phyloP scores from a whole-genome alignment of 1,140 invertebrate genomes.

The Heliconius melpomene region DNA sequence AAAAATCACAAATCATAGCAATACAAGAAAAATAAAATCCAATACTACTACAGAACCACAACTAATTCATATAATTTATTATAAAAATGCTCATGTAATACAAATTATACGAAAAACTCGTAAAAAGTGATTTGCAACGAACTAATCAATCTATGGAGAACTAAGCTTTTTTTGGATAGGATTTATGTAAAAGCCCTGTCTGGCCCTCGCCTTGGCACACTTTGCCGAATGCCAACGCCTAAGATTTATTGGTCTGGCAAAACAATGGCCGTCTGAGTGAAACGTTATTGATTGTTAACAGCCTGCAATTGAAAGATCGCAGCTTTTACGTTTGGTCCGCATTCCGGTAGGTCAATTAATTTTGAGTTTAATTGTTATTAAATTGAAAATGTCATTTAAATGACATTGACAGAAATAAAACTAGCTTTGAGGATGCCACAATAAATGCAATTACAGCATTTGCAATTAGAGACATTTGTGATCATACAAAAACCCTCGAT shows the following conservation, averaged over 20 bases:
- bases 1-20: too few species aligned
- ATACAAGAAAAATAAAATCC: too few species aligned
- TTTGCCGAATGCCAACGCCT: conserved; percentile 29
- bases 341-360: not conserved
- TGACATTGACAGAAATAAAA: too few species aligned
- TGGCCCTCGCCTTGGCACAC: conserved; percentile 33
- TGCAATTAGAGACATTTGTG: too few species aligned
- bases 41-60: too few species aligned
- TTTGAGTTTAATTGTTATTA: not conserved
- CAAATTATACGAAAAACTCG: not conserved
- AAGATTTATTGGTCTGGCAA: conserved; percentile 42
- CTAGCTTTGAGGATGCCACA: too few species aligned
- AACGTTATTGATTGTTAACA: conserved; percentile 40
- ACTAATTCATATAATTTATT: too few species aligned
- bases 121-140: not conserved
- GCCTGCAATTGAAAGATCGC: conserved; percentile 31
- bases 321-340: not conserved
- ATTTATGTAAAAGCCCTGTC: conserved; percentile 33
- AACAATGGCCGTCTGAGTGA: conserved; percentile 39
- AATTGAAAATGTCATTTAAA: too few species aligned
- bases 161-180: conserved; percentile 27
- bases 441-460: too few species aligned
- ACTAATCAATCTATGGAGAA: conserved; percentile 12
- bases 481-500: too few species aligned
- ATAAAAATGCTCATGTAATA: not conserved